Evolutionary conservation across 2,888 invertebrate genomes (phyloP), one percentile per base, ranked within the genome.

Genomic region (Anoplius nigerrimus): DNA sequence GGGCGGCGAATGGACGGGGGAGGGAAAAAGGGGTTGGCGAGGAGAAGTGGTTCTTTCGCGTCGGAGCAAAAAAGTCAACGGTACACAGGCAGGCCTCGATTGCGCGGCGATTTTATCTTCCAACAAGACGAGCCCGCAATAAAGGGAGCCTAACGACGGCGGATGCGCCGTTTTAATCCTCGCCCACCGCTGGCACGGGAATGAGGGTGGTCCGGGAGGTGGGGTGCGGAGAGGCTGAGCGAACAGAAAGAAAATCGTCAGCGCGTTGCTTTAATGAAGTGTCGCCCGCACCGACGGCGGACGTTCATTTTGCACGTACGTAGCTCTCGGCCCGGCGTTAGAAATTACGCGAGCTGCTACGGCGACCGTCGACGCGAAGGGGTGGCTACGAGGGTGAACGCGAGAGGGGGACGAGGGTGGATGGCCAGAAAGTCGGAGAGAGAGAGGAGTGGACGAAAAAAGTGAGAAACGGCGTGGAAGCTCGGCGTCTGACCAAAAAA

Each of bases 201-300:
- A 60, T n/a, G 18, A 20, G 8, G 56, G 51, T 2, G 48, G 59
- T 21, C 42, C 4, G 57, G 34, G 21, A 42, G 63, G 51, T 34
- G 42, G 11, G 22, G 34, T 27, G 6, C 11, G 45, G 22, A 8
- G 22, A 21, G n/a, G 43, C 34, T 20, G 21, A 48, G 53, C 53
- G 55, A 64, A 57, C 55, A 65, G 71, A 67, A 74, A 71, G 77
- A 78, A 74, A 74, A 75, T 80, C 72, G 78, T 80, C 72, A 66
- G 71, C 75, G 72, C 71, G 79, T 80, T 72, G 72, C 69, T 78
- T 78, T 78, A 78, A 83, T 74, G 79, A 78, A 82, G 81, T 80
- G 75, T 75, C 79, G 72, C 67, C 63, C 72, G 58, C 69, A 71
- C 66, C 57, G 69, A 52, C 66, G 67, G 4, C 42, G 71, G 61